These are phyloP conservation scores for Spodoptera picta DNA, from an alignment of 2,888 invertebrate genomes.

Conservation along the genomic window DNA sequence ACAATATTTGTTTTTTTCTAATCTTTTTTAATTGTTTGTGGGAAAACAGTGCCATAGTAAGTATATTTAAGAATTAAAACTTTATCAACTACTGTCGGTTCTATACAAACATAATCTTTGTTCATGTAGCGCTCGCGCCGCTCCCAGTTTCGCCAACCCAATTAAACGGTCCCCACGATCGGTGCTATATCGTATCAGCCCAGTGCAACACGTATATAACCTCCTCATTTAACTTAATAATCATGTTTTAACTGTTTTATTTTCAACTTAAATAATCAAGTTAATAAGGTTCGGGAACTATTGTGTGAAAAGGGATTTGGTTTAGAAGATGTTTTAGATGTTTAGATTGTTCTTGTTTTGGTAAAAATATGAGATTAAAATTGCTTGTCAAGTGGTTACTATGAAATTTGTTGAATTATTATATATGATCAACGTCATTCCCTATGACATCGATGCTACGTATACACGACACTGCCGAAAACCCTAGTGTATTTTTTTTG, in stretches of 20 bases:
- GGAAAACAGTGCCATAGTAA: no score
- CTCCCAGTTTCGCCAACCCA: constrained; percentile 72
- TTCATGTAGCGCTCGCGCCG: constrained; percentile 50
- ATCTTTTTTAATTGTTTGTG: no score
- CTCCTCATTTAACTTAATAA: constrained; percentile 55
- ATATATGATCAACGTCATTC: no score
- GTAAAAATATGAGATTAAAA: background rate
- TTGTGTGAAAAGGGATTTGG: constrained; percentile 29
- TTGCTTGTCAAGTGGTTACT: no score
- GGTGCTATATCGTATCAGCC: constrained; percentile 77
- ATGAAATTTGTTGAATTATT: no score
- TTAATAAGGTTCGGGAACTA: constrained; percentile 6
- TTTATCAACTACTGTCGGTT: background rate
- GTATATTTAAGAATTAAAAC: no score
- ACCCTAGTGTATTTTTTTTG: no score
- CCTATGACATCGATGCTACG: no score
- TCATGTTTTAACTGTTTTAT: constrained; percentile 20
- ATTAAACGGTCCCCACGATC: constrained; percentile 70
- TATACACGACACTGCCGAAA: no score
- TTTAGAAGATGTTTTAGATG: no score
- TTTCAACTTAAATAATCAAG: constrained; percentile 27
- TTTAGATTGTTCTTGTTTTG: background rate
- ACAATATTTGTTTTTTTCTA: no score
- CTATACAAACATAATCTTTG: constrained; percentile 48
- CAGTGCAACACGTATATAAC: constrained; percentile 50